Evolutionary conservation across 2,797 vertebrate species (phyloP).

Genomic region (Eospalax fontanierii): DNA sequence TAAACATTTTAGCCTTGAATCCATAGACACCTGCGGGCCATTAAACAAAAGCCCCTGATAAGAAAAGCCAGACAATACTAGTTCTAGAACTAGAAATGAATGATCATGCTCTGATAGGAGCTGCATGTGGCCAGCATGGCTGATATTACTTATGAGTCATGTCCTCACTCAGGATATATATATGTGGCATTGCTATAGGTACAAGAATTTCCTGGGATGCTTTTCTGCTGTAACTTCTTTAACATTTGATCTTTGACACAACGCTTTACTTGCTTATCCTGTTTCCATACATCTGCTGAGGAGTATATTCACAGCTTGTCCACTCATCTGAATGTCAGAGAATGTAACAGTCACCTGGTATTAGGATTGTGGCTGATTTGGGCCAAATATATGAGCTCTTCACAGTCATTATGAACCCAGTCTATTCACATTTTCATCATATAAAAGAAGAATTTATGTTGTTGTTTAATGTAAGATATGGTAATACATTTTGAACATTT

Average conservation of each 20-base stretch:
- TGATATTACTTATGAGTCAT: background rate
- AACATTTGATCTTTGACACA: background rate
- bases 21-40: background rate
- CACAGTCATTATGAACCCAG: background rate
- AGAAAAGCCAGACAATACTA: background rate
- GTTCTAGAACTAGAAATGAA: background rate
- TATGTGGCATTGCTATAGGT: background rate
- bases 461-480: constrained; percentile 1
- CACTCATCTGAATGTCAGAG: background rate
- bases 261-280: background rate
- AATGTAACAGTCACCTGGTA: background rate
- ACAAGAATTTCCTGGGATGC: background rate
- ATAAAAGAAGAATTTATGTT: background rate
- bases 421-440: background rate
- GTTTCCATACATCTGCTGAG: constrained; percentile 7
- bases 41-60: background rate
- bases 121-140: background rate
- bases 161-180: background rate
- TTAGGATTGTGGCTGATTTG: background rate
- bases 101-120: background rate
- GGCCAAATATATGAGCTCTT: background rate
- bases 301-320: background rate
- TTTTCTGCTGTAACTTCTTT: background rate
- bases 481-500: background rate
- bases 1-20: background rate